Base-by-base conservation (phyloP, 2,113 vertebrate species). In the Phyllostomus hastatus region DNA sequence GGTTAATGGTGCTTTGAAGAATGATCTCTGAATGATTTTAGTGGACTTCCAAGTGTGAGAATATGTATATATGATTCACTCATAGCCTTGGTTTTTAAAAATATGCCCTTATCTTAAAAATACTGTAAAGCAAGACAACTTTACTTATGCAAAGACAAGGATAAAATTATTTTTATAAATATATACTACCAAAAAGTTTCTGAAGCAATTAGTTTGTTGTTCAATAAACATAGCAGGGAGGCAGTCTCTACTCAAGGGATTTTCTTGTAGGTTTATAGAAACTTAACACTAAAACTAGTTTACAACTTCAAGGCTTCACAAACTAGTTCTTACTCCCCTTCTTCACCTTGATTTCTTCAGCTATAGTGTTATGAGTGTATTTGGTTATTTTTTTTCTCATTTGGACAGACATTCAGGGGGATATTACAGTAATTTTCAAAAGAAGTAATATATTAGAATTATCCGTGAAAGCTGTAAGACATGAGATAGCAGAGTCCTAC, bases 1-100 rank as follows among this genome's bases (percentile, higher is more conserved):
- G 2, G 35, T 48, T 61, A 91, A 43, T 83, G 15, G 5, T 48
- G 83, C 38, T 88, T 54, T 88, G 48, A 92, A 80, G n/a, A 94
- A 91, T 38, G 12, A 95, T 72, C 31, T 96, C 61, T 46, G 11
- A 92, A 73, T 82, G 14, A 31, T 91, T 91, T 92, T 67, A 93
- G 11, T 82, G 24, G 6, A 10, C 7, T 88, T 70, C 43, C 31
- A 82, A 54, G 69, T 20, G 20, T 93, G 14, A 90, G 43, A 90
- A 69, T 75, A 70, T 46, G 26, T 54, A 75, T 3, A 95, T 84
- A n/a, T 92, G 19, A 91, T 19, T 69, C 31, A 54, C 15, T 54
- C 19, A 66, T 28, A 75, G 50, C 72, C 79, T 91, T 91, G 33
- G 43, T 66, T 43, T 91, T 82, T 31, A 57, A 84, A 57, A 67